A percentile compares a stretch with the other conserved stretches of the same genome.
Conservation (phyloP, 1,140 invertebrate genomes). For the Phenacoccus solenopsis region DNA sequence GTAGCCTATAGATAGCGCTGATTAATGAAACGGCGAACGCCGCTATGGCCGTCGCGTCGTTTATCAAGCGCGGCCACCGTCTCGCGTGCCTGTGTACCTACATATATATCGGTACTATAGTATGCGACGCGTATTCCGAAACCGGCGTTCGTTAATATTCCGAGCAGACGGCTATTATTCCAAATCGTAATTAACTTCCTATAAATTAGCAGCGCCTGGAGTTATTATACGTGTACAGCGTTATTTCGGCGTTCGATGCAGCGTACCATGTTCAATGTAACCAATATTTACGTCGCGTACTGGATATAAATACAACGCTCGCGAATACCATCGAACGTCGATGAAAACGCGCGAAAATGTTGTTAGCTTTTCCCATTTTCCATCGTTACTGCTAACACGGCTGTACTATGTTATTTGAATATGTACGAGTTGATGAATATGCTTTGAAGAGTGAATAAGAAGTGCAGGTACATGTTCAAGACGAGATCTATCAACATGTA, state of each 20-base stretch:
- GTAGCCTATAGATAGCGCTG: background rate
- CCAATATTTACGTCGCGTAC: background rate
- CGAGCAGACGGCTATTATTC: constrained; percentile 10
- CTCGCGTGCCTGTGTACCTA: background rate
- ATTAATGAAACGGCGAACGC: background rate
- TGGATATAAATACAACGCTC: background rate
- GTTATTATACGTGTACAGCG: background rate
- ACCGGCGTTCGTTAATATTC: background rate
- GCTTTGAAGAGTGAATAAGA: too few relatives aligned
- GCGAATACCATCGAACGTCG: background rate
- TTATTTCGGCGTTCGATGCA: background rate
- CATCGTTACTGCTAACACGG: too few relatives aligned
- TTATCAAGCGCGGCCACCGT: background rate
- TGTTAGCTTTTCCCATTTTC: too few relatives aligned
- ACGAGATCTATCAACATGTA: too few relatives aligned
- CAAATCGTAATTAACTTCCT: constrained; percentile 11
- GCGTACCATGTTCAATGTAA: background rate
- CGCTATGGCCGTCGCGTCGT: too few relatives aligned
- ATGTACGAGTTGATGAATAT: too few relatives aligned
- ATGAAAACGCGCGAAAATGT: background rate
- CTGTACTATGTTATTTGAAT: too few relatives aligned
- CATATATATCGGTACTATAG: background rate
- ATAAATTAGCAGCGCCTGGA: constrained; percentile 7
- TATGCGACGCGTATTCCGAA: background rate
- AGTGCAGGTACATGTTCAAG: too few relatives aligned